phyloP scores from a whole-genome alignment of 2,797 vertebrate species.

The Tinamus major region DNA sequence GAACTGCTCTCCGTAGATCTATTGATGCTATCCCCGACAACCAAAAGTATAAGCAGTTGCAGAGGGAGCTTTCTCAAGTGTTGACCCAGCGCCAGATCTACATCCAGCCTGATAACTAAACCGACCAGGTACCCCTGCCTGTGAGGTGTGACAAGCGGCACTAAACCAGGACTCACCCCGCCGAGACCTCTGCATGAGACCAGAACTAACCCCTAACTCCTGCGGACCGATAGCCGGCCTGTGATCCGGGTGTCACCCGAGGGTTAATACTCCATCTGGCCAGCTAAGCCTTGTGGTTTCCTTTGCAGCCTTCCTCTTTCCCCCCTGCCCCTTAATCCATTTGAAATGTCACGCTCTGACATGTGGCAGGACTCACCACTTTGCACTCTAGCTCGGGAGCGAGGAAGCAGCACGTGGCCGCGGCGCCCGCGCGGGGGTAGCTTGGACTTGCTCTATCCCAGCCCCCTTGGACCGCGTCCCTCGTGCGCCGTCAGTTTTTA shows the following conservation, averaged over 20 bases:
- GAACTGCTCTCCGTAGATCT: slow-evolving; percentile 88
- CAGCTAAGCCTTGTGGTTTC: background rate
- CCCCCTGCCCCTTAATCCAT: fast-evolving
- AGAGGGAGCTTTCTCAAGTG: slow-evolving; percentile 98
- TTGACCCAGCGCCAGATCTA: slow-evolving; percentile 99
- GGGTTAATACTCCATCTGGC: background rate
- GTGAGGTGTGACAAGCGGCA: slow-evolving; percentile 70
- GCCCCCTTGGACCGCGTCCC: background rate
- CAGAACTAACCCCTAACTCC: slow-evolving; percentile 77
- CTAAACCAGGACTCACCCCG: slow-evolving; percentile 80
- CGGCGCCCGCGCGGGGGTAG: fast-evolving
- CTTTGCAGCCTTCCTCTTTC: background rate
- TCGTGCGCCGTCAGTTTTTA: background rate
- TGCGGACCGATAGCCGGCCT: background rate
- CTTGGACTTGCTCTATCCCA: background rate
- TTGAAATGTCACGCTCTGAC: background rate
- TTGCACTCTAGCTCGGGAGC: slow-evolving; percentile 20
- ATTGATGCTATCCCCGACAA: slow-evolving; percentile 98
- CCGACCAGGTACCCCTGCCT: slow-evolving; percentile 89
- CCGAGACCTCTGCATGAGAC: slow-evolving; percentile 54
- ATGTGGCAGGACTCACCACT: background rate
- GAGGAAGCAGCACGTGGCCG: background rate
- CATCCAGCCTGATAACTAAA: slow-evolving; percentile 95
- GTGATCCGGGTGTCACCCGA: background rate
- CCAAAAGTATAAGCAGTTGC: slow-evolving; percentile 99